Evolutionary conservation across 2,113 vertebrate species (phyloP).

Genomic region (Seriola quinqueradiata): DNA sequence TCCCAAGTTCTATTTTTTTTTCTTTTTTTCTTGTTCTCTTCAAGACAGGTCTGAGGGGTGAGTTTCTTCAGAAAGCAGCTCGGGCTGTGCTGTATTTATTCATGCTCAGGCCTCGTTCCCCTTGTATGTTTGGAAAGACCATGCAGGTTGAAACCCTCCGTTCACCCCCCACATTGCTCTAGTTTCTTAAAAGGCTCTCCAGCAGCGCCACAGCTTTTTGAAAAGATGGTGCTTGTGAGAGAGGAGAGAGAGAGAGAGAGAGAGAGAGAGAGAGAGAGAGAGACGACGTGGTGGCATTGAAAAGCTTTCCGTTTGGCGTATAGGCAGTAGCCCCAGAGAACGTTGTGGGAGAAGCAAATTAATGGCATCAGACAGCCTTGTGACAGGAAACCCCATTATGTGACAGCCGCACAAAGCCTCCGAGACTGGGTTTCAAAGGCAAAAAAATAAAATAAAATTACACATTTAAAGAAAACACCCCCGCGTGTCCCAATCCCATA

Average conservation of each 20-base stretch:
- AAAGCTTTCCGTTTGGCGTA: slow-evolving; percentile 43
- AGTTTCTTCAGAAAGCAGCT: slow-evolving; percentile 53
- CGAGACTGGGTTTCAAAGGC: slow-evolving; percentile 48
- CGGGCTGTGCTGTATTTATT: slow-evolving; percentile 57
- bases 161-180: slow-evolving; percentile 49
- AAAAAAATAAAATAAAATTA: slow-evolving; percentile 29
- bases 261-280: background rate
- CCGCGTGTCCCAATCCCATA: slow-evolving; percentile 20
- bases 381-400: slow-evolving; percentile 70
- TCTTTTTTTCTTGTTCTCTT: background rate
- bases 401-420: slow-evolving; percentile 53
- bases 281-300: slow-evolving; percentile 31
- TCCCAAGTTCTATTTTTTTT: background rate
- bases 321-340: slow-evolving; percentile 54
- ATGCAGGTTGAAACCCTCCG: slow-evolving; percentile 60
- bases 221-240: slow-evolving; percentile 54
- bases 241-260: slow-evolving; percentile 1
- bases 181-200: slow-evolving; percentile 68
- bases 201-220: slow-evolving; percentile 59
- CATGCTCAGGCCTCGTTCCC: slow-evolving; percentile 39
- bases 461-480: slow-evolving; percentile 37
- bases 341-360: slow-evolving; percentile 63
- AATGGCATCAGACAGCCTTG: slow-evolving; percentile 77
- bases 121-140: slow-evolving; percentile 56
- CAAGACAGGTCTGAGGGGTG: slow-evolving; percentile 39